Conservation (phyloP, 2,888 invertebrate species). For the Odontocerum albicorne region DNA sequence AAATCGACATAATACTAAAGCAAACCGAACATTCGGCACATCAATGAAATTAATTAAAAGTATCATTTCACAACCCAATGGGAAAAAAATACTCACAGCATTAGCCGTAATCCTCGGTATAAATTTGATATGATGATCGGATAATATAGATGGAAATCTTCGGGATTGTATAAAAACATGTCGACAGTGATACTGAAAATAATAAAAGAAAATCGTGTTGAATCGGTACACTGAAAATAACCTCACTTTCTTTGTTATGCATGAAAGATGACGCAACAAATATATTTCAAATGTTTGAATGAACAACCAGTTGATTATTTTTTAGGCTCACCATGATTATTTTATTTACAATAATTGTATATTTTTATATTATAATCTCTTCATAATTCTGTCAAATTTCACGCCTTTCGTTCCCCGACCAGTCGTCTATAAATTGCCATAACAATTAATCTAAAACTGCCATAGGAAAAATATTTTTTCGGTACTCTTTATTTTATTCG, state of each 20-base stretch:
- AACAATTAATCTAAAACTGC: too few species aligned
- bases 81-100: constrained; percentile 29
- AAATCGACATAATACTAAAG: too few species aligned
- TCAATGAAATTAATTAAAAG: too few species aligned
- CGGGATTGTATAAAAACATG: constrained; percentile 25
- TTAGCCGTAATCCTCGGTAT: constrained; percentile 19
- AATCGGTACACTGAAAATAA: constrained; percentile 15
- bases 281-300: not conserved
- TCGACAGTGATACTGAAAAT: constrained; percentile 31
- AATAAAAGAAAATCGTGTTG: constrained; percentile 6
- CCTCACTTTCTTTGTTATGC: constrained; percentile 10
- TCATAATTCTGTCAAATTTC: not conserved
- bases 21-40: too few species aligned
- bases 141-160: constrained; percentile 25
- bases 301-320: too few species aligned
- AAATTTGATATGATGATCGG: constrained; percentile 18
- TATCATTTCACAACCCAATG: too few species aligned
- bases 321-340: not conserved
- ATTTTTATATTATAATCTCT: not conserved
- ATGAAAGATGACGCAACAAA: constrained; percentile 22
- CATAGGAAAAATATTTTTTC: too few species aligned
- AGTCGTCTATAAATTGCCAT: too few species aligned
- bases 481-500: too few species aligned
- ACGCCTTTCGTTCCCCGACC: too few species aligned
- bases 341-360: not conserved